Percentiles rank a stretch among this genome's conserved stretches.
Evolutionary conservation across 2,797 vertebrate genomes (phyloP).

Genomic region (Myotis myotis): DNA sequence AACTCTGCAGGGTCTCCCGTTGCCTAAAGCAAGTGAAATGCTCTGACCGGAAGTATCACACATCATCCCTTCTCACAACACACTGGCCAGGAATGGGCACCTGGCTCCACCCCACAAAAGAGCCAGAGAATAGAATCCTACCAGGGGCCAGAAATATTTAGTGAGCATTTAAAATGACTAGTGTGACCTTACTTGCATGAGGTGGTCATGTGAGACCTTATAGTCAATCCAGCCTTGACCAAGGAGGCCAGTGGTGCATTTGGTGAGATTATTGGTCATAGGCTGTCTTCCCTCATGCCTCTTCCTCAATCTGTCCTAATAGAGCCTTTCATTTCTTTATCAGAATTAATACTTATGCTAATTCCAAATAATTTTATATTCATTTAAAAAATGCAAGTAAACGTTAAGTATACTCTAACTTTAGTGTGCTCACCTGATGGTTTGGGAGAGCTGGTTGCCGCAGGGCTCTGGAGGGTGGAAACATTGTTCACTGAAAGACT

Average conservation of each 20-base stretch:
- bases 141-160: background rate
- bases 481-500: conserved; percentile 1
- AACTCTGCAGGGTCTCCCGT: background rate
- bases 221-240: background rate
- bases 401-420: background rate
- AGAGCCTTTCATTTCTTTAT: background rate
- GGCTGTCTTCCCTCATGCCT: background rate
- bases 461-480: background rate
- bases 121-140: background rate
- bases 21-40: background rate
- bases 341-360: background rate
- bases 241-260: background rate
- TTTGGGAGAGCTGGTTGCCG: background rate
- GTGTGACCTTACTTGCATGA: background rate
- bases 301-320: background rate
- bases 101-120: background rate
- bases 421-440: background rate
- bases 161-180: background rate
- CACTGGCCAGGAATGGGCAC: background rate
- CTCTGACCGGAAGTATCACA: background rate
- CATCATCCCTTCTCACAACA: background rate
- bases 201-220: background rate
- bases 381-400: conserved; percentile 1
- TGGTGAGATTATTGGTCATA: background rate
- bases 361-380: background rate